Evolutionary conservation across 2,113 vertebrate genomes (phyloP).

Genomic region (Crotalus helleri): DNA sequence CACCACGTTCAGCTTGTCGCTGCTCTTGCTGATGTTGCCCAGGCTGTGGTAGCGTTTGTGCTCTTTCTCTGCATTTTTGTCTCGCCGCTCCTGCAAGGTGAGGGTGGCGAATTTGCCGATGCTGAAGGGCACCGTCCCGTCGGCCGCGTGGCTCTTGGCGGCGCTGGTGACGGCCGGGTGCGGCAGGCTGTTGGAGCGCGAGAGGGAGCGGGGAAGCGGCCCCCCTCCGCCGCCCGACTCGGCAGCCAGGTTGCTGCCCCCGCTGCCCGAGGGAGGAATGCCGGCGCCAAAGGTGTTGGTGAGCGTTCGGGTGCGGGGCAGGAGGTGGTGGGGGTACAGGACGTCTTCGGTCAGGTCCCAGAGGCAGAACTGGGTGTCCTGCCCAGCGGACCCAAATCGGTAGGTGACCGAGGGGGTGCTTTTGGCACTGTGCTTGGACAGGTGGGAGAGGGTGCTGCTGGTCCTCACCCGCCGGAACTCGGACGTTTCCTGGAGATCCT

Average conservation of each 20-base stretch:
- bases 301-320: conserved; percentile 75
- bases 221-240: conserved; percentile 32
- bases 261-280: conserved; percentile 65
- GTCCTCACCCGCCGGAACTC: conserved; percentile 74
- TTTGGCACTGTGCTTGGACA: conserved; percentile 76
- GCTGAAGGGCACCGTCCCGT: conserved; percentile 67
- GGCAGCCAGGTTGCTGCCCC: conserved; percentile 57
- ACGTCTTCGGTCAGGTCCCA: conserved; percentile 90
- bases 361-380: conserved; percentile 91
- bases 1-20: conserved; percentile 77
- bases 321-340: conserved; percentile 76
- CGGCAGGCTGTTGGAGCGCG: conserved; percentile 89
- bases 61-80: conserved; percentile 70
- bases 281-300: conserved; percentile 74
- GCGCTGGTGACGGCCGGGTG: conserved; percentile 77
- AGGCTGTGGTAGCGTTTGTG: conserved; percentile 89
- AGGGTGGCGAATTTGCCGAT: conserved; percentile 84
- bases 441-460: conserved; percentile 79
- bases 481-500: conserved; percentile 65
- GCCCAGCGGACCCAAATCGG: conserved; percentile 88
- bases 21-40: conserved; percentile 85
- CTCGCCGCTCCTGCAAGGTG: conserved; percentile 73
- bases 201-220: conserved; percentile 80
- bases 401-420: conserved; percentile 76
- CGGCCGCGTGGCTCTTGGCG: conserved; percentile 58